Evolutionary conservation across 2,113 vertebrate genomes (phyloP).

Genomic region (Prolemur simus): DNA sequence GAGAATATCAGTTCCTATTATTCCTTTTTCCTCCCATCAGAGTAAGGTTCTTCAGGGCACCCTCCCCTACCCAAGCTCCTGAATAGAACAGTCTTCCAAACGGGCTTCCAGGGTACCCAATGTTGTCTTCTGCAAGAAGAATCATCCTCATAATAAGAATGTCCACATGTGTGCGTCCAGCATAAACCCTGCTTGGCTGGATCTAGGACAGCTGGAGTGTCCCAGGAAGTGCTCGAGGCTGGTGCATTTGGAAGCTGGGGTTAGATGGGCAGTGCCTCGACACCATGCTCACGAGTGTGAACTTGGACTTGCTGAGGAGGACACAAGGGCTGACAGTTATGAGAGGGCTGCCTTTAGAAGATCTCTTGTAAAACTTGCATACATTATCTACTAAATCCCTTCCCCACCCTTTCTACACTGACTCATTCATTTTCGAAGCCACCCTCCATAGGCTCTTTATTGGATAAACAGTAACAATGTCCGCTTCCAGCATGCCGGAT

Average conservation of each 20-base stretch:
- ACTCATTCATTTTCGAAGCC: fast-evolving
- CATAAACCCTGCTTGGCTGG: neutral
- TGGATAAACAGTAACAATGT: neutral
- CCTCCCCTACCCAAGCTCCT: neutral
- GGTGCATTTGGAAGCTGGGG: neutral
- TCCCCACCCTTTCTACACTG: neutral
- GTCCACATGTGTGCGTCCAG: neutral
- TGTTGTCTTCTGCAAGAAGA: neutral
- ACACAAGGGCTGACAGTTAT: neutral
- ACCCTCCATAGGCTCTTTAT: neutral
- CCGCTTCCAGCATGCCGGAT: neutral
- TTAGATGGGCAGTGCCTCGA: neutral
- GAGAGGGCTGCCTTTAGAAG: neutral
- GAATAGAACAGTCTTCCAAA: neutral
- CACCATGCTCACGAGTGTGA: neutral
- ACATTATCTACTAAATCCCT: neutral
- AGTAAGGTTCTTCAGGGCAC: too few relatives aligned
- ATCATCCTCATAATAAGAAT: neutral
- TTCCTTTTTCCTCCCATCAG: neutral
- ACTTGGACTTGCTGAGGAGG: neutral
- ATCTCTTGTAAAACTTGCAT: neutral
- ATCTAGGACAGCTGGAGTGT: neutral
- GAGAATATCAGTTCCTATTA: neutral
- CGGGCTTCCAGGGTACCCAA: neutral
- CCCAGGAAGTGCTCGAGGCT: neutral